A percentile compares a stretch with the other conserved stretches of the same genome.
These are phyloP conservation scores for Diabrotica balteata DNA, from an alignment of 2,888 invertebrate species.

Conservation along the genomic window DNA sequence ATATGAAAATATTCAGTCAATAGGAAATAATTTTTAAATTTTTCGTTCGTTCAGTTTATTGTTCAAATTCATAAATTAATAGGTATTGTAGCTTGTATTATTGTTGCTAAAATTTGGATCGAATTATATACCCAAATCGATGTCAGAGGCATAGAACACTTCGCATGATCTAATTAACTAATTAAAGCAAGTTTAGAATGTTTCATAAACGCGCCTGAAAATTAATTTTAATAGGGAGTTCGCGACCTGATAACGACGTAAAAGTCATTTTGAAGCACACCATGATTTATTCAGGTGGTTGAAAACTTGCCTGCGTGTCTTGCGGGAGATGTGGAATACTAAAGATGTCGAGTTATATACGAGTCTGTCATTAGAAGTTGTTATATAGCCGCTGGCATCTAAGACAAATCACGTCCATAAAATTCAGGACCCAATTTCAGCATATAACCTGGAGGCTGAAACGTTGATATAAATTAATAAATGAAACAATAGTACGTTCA, in stretches of 20 bases:
- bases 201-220: conserved; percentile 19
- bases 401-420: too few species aligned
- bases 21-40: too few species aligned
- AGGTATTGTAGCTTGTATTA: too few species aligned
- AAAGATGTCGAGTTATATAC: background rate
- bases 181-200: conserved; percentile 15
- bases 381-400: too few species aligned
- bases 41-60: too few species aligned
- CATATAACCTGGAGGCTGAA: too few species aligned
- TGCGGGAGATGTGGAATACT: background rate
- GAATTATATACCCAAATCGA: conserved; percentile 4
- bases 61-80: too few species aligned
- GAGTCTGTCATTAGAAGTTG: too few species aligned
- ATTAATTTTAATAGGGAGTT: conserved; percentile 31
- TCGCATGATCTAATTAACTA: conserved; percentile 19
- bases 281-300: conserved; percentile 26
- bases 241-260: conserved; percentile 27
- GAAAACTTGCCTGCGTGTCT: conserved; percentile 11
- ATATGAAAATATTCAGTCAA: too few species aligned
- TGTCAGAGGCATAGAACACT: background rate
- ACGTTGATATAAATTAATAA: too few species aligned
- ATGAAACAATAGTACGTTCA: too few species aligned
- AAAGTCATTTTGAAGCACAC: conserved; percentile 11
- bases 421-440: too few species aligned
- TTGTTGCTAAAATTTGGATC: background rate